Percentiles rank a stretch among this genome's conserved stretches.
These are phyloP conservation scores for Bathynomus jamesi DNA, from an alignment of 1,140 invertebrate species.

Conservation along the genomic window DNA sequence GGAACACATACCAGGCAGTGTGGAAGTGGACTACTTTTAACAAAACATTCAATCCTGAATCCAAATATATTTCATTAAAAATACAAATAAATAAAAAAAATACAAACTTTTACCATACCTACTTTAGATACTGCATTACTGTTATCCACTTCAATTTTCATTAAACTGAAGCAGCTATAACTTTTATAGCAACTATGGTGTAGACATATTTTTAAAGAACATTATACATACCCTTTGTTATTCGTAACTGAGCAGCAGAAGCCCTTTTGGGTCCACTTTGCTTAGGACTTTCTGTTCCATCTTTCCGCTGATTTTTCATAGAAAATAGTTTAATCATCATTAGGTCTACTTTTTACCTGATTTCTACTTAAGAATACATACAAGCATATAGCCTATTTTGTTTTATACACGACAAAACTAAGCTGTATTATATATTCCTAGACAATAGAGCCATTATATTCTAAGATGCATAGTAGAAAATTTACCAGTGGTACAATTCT, in stretches of 20 bases:
- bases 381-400: too few species aligned
- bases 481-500: too few species aligned
- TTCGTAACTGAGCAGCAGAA: constrained; percentile 89
- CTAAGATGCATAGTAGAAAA: too few species aligned
- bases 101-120: neutral
- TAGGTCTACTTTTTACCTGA: too few species aligned
- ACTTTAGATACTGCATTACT: neutral
- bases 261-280: constrained; percentile 66
- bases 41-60: neutral
- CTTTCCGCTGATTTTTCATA: constrained; percentile 94
- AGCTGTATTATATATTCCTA: too few species aligned
- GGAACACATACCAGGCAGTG: neutral
- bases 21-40: neutral
- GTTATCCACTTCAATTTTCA: neutral
- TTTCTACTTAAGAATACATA: too few species aligned
- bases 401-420: too few species aligned
- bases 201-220: neutral
- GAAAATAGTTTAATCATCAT: constrained; percentile 96
- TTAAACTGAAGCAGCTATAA: neutral
- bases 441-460: too few species aligned
- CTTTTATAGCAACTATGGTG: constrained; percentile 8
- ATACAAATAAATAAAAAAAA: constrained; percentile 5
- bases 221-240: constrained; percentile 76
- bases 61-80: constrained; percentile 1
- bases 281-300: constrained; percentile 71